Percentiles rank a stretch among this genome's conserved stretches.
phyloP scores from a whole-genome alignment of 2,888 invertebrate genomes.

The Listrodromus nycthemerus region DNA sequence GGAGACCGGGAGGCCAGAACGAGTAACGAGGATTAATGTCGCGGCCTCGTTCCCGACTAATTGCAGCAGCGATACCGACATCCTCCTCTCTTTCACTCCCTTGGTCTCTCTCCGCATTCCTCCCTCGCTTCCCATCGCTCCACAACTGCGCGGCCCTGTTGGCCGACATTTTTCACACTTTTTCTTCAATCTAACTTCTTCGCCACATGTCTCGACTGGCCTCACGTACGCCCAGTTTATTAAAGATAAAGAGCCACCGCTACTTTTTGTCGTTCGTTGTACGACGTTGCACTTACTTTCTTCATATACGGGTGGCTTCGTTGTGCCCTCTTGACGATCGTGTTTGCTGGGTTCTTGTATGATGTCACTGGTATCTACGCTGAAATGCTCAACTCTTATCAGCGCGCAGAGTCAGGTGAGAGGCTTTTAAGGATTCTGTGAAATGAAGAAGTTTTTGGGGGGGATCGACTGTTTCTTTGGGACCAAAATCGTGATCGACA shows the following conservation, averaged over 20 bases:
- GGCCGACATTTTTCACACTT: constrained; percentile 9
- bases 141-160: neutral
- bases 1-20: constrained; percentile 13
- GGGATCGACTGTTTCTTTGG: no score
- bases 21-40: constrained; percentile 67
- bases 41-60: constrained; percentile 65
- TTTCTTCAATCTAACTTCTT: constrained; percentile 39
- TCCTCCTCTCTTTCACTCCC: constrained; percentile 1
- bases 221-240: constrained; percentile 45
- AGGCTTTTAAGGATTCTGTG: no score
- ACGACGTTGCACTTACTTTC: neutral
- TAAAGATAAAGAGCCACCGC: constrained; percentile 31
- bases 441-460: no score
- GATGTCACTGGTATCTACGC: no score
- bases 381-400: no score
- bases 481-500: no score
- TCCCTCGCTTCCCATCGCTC: neutral
- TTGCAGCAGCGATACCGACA: constrained; percentile 61
- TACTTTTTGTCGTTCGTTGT: constrained; percentile 24
- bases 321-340: no score
- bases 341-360: no score
- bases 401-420: no score
- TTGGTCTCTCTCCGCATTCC: neutral
- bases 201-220: neutral
- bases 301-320: neutral